Evolutionary conservation across 2,113 vertebrate genomes (phyloP), one percentile per base, ranked within the genome.

Genomic region (Erythrocebus patas): DNA sequence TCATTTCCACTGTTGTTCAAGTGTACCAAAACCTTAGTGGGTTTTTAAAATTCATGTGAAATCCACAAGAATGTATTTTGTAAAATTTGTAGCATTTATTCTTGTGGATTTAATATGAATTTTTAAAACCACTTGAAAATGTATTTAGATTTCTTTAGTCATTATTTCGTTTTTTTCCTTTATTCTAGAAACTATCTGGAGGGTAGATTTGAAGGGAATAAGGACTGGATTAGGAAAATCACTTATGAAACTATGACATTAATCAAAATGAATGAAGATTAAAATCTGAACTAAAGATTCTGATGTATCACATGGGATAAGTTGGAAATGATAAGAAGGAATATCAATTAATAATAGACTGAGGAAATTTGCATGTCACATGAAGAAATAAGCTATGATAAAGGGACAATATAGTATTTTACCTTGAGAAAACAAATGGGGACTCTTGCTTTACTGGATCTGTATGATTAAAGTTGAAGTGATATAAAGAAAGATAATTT

Each of bases 201-300:
- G 50, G 52, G 38, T 35, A 72, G 10, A 89, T 79, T 55, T 57
- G 38, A 85, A 95, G 40, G 92, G 59, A 68, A 55, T 80, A 52
- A 48, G 25, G 22, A 66, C n/a, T 90, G 27, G 55, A 81, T 86
- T 80, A 57, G 66, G 66, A 83, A 90, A 80, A 87, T 16, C 13
- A 59, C 16, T 86, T 95, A 86, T 59, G 32, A 95, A 93, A 93
- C 90, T 93, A 16, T 88, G 84, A 32, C 13, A 72, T 92, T 95
- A 57, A 61, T 73, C 32, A 27, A 89, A 38, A 72, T 92, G n/a
- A 93, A 8, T 55, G 3, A 91, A 80, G 35, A 66, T 89, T 35
- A 88, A 89, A 89, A 89, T 22, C 9, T 89, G 38, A 73, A 80
- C 13, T 72, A 1, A n/a, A 89, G 40, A 32, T 89, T 89, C 23